Conservation (phyloP, 2,797 vertebrate species). For the Pangasius larnaudii region DNA sequence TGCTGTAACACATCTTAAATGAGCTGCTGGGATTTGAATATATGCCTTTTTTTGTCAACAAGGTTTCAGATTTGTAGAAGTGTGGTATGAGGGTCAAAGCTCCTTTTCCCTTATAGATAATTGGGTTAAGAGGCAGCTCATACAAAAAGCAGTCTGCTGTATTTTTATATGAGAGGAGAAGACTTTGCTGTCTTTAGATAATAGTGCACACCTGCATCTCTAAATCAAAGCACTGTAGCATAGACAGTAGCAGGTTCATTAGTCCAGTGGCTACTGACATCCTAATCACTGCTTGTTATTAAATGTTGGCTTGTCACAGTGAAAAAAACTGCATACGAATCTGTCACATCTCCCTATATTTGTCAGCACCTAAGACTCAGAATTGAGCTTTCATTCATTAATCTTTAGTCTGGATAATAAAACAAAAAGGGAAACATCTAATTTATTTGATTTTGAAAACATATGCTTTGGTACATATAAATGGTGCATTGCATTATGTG, state of each 20-base stretch:
- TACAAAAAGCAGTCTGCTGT: not conserved
- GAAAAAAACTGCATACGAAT: not conserved
- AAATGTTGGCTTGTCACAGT: not conserved
- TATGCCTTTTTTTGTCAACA: constrained; percentile 2
- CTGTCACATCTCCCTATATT: not conserved
- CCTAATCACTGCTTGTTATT: not conserved
- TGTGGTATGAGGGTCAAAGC: not conserved
- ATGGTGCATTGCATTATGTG: not conserved
- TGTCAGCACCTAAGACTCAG: not conserved
- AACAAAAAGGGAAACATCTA: not conserved
- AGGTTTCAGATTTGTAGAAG: constrained; percentile 2
- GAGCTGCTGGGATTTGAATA: constrained; percentile 20
- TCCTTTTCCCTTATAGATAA: constrained; percentile 6
- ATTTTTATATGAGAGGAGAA: not conserved
- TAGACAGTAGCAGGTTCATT: constrained; percentile 26
- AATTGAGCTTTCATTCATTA: not conserved
- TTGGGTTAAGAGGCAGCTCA: not conserved
- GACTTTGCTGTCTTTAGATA: constrained; percentile 10
- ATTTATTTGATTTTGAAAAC: not conserved
- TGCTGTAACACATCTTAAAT: constrained; percentile 34
- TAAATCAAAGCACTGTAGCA: constrained; percentile 17
- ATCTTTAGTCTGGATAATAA: not conserved
- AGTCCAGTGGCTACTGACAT: not conserved
- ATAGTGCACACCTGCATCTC: not conserved
- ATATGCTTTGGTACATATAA: not conserved